Base-by-base conservation (phyloP, 2,888 invertebrate genomes). In the Catocala fraxini region DNA sequence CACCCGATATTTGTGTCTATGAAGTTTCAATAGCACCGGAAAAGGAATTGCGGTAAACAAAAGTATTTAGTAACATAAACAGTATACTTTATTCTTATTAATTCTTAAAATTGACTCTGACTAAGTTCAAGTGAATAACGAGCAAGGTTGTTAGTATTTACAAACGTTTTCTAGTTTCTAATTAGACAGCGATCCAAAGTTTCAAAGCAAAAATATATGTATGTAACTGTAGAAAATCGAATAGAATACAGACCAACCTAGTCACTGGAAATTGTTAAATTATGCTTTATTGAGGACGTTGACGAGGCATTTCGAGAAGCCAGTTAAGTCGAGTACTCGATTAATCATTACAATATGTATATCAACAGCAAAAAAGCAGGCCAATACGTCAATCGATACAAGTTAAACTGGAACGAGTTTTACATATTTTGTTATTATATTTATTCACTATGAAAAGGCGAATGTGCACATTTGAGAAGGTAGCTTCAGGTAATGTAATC, bases 401-500 rank as follows among this genome's bases (percentile, higher is more conserved):
- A 25, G 25, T 25, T 25, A 25, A 25, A 25, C 25, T 25, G 25
- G 25, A 25, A 25, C 25, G 25, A 25, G 25, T 25, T 25, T 25
- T 9, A 53, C 5, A 15, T 4, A 1, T 33, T 25, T 54, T 51
- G 12, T 13, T 51, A 57, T 56, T 3, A 15, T 45, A 51, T 13
- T 49, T 7, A 15, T 46, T 6, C 10, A n/a, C 12, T 41, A 39
- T 13, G 39, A 35, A 58, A 52, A 49, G 47, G 49, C 34, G 9
- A 62, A 65, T 58, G 45, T 47, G 42, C 25, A 51, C 11, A 49
- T 59, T 12, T 52, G 34, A 63, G 43, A 74, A 58, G 62, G 47
- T 65, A 67, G 54, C 57, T 63, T 54, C 70, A 81, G 77, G 77
- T 84, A 78, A 82, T 82, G 81, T 85, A 83, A 85, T 60, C 61